These are phyloP conservation scores for Lochmaea crataegi DNA, from an alignment of 2,888 invertebrate species.

Conservation along the genomic window DNA sequence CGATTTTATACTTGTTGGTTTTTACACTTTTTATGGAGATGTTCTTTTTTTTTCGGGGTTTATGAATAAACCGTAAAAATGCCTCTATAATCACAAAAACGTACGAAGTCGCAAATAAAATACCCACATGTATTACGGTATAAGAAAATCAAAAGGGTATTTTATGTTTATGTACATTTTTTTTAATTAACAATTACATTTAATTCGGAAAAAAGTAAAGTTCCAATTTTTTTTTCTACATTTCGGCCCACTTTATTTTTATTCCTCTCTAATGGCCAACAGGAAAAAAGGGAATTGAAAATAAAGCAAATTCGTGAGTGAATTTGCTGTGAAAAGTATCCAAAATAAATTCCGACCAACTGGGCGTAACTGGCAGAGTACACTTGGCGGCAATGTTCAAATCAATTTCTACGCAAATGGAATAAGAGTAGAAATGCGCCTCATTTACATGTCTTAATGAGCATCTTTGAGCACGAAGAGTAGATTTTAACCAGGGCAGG, in stretches of 20 bases:
- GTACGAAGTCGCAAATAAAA: neutral
- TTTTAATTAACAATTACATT: no score
- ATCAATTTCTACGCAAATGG: constrained; percentile 63
- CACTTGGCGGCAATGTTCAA: constrained; percentile 48
- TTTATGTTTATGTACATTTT: no score
- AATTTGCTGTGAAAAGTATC: constrained; percentile 32
- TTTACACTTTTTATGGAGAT: constrained; percentile 25
- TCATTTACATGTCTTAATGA: constrained; percentile 65
- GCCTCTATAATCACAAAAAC: neutral
- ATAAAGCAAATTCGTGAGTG: constrained; percentile 26
- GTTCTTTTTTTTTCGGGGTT: neutral
- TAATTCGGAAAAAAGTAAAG: no score
- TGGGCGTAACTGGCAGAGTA: constrained; percentile 43
- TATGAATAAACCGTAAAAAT: neutral
- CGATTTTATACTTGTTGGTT: constrained; percentile 10
- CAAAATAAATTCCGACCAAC: constrained; percentile 43
- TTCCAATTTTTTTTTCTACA: neutral
- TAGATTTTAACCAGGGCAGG: constrained; percentile 50
- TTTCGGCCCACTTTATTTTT: neutral
- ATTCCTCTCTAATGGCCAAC: neutral
- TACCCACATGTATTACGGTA: no score
- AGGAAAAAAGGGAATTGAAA: constrained; percentile 28
- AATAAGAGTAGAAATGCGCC: constrained; percentile 63
- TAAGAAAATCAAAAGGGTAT: no score
- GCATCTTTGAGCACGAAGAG: constrained; percentile 62